A percentile compares a stretch with the other conserved stretches of the same genome.
Conservation (phyloP, 2,797 vertebrate genomes). For the Chrysocyon brachyurus region DNA sequence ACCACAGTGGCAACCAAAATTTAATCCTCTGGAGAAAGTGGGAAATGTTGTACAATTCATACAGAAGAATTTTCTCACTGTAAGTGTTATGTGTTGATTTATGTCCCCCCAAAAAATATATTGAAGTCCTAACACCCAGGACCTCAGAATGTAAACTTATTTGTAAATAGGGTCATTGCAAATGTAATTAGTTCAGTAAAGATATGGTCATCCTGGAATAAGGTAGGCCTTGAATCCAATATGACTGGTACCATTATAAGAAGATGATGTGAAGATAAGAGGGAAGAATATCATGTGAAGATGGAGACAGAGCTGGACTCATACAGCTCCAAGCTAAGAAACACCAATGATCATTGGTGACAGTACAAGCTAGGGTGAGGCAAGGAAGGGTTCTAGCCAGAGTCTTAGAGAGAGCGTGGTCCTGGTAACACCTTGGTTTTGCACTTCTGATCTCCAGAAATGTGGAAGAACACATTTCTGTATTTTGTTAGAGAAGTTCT, state of each 20-base stretch:
- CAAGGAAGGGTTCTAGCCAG: neutral
- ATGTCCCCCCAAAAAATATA: neutral
- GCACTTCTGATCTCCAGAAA: neutral
- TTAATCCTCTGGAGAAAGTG: neutral
- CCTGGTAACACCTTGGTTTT: neutral
- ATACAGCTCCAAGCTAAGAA: neutral
- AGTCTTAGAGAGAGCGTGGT: neutral
- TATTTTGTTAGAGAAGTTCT: neutral
- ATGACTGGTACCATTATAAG: neutral
- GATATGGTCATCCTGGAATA: neutral
- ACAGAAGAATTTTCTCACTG: neutral
- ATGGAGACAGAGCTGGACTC: neutral
- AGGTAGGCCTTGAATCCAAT: neutral
- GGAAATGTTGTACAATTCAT: neutral
- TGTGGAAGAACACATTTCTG: neutral
- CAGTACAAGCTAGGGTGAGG: neutral
- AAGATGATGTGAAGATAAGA: neutral
- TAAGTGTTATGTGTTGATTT: neutral
- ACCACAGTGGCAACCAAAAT: accelerated
- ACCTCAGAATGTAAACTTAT: neutral
- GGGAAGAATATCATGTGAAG: neutral
- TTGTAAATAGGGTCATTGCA: neutral
- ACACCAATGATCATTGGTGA: neutral
- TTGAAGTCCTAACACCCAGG: neutral
- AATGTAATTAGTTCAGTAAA: neutral